Conservation (phyloP, 2,888 invertebrate genomes). For the Mimumesa dahlbomi region DNA sequence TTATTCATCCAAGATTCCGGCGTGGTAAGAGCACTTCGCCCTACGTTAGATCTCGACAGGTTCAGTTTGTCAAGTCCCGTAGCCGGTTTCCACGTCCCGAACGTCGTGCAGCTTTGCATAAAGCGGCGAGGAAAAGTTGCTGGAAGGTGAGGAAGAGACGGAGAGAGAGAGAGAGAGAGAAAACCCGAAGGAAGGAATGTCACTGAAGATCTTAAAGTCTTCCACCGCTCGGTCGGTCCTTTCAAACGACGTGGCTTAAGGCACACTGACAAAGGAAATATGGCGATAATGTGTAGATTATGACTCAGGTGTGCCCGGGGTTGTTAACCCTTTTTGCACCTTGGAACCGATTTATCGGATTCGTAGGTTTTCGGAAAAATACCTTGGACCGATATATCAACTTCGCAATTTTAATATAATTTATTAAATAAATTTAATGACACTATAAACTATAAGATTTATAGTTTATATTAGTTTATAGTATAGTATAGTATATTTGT, state of each 20-base stretch:
- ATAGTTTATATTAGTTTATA: too few relatives aligned
- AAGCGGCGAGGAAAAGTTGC: conserved; percentile 37
- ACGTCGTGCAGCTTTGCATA: conserved; percentile 43
- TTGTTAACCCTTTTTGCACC: too few relatives aligned
- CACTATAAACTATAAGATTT: too few relatives aligned
- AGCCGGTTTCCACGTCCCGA: conserved; percentile 15
- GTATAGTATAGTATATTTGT: too few relatives aligned
- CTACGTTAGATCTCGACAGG: conserved; percentile 35
- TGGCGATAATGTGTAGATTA: conserved; percentile 40
- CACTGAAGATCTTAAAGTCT: conserved; percentile 49
- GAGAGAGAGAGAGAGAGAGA: too few relatives aligned
- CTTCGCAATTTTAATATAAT: too few relatives aligned
- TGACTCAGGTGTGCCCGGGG: too few relatives aligned
- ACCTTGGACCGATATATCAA: too few relatives aligned
- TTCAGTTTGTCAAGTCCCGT: conserved; percentile 37
- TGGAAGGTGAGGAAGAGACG: conserved; percentile 19
- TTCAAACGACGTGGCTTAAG: conserved; percentile 52
- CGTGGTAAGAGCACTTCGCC: conserved; percentile 24
- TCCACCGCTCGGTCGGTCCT: conserved; percentile 48
- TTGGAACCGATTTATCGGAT: too few relatives aligned
- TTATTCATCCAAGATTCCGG: conserved; percentile 20
- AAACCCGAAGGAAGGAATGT: conserved; percentile 32
- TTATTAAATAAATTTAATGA: too few relatives aligned
- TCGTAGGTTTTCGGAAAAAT: too few relatives aligned
- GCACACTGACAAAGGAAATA: conserved; percentile 51